Conservation (phyloP, 2,888 invertebrate species). For the Disparrhopalites patrizii region DNA sequence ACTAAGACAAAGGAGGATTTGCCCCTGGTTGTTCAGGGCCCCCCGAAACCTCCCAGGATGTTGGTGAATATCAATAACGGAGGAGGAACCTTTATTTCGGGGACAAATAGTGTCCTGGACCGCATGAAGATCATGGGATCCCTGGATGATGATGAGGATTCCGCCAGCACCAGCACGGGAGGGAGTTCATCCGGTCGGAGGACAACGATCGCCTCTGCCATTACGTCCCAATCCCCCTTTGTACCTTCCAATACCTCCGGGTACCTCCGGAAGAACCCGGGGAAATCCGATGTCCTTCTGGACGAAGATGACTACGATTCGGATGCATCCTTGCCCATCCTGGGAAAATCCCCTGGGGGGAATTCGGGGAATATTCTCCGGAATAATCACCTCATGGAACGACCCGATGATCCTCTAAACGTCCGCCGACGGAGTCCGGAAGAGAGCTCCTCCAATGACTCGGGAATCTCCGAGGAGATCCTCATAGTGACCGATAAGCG, state of each 20-base stretch:
- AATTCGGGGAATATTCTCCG: neutral
- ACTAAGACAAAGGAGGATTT: too few relatives aligned
- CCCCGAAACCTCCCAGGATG: too few relatives aligned
- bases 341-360: too few relatives aligned
- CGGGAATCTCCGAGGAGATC: constrained; percentile 47
- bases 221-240: too few relatives aligned
- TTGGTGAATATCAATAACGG: too few relatives aligned
- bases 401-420: constrained; percentile 2
- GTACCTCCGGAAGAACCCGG: too few relatives aligned
- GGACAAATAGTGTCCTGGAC: too few relatives aligned
- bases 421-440: constrained; percentile 41
- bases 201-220: neutral
- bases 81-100: too few relatives aligned
- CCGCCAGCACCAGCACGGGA: constrained; percentile 10
- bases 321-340: too few relatives aligned
- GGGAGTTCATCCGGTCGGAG: neutral
- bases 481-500: neutral
- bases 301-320: constrained; percentile 17
- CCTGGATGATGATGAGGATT: constrained; percentile 12
- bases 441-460: constrained; percentile 45
- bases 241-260: too few relatives aligned
- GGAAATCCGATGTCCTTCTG: neutral
- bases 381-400: constrained; percentile 3
- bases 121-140: constrained; percentile 2
- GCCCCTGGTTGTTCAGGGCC: too few relatives aligned